Evolutionary conservation across 2,888 invertebrate genomes (phyloP).

Genomic region (Amaurobius ferox): DNA sequence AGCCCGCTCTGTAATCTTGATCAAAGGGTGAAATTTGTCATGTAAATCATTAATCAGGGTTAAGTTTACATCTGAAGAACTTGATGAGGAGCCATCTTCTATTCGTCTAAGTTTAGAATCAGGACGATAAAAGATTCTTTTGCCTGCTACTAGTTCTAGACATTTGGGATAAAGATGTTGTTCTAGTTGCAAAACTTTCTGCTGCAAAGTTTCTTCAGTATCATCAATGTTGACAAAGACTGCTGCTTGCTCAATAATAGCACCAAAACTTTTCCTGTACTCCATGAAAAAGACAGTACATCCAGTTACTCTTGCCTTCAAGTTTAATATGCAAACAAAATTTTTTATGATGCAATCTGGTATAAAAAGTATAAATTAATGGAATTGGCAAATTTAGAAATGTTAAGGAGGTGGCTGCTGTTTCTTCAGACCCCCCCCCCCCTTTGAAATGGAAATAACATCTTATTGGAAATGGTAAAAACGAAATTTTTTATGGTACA

Average conservation of each 20-base stretch:
- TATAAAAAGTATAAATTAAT: too few relatives aligned
- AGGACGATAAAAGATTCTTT: conserved; percentile 80
- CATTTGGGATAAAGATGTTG: conserved; percentile 91
- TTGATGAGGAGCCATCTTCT: too few relatives aligned
- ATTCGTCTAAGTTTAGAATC: conserved; percentile 10
- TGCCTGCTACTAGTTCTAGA: conserved; percentile 85
- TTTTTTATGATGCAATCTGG: too few relatives aligned
- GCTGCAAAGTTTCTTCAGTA: conserved; percentile 84
- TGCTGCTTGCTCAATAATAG: conserved; percentile 89
- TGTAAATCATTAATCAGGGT: neutral
- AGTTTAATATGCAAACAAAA: too few relatives aligned
- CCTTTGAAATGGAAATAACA: too few relatives aligned
- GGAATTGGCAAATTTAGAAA: too few relatives aligned
- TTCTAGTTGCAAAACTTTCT: conserved; percentile 85
- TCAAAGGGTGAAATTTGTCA: neutral
- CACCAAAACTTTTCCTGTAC: conserved; percentile 90
- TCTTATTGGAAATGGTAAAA: too few relatives aligned
- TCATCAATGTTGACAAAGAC: conserved; percentile 88
- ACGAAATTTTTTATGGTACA: too few relatives aligned
- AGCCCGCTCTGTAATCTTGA: conserved; percentile 20
- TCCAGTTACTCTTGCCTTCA: conserved; percentile 90
- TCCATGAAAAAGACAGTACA: conserved; percentile 98
- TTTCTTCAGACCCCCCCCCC: too few relatives aligned
- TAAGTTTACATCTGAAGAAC: too few relatives aligned
- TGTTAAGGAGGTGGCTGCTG: too few relatives aligned